phyloP scores from a whole-genome alignment of 2,113 vertebrate genomes.

The Antidorcas marsupialis region DNA sequence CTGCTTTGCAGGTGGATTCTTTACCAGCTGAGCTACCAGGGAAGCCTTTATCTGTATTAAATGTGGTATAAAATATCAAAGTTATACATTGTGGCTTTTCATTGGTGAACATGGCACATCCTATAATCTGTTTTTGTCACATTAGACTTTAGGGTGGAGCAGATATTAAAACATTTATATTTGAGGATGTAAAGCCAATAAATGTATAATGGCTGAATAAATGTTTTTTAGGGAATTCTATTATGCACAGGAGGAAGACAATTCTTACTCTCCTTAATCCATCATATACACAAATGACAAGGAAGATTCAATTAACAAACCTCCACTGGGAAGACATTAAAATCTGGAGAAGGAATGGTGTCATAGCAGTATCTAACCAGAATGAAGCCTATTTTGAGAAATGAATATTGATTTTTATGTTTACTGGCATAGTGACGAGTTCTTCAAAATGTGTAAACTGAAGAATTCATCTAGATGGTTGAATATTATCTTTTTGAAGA shows the following conservation, averaged over 20 bases:
- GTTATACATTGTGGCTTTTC: background rate
- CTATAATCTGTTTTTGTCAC: background rate
- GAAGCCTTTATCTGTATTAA: background rate
- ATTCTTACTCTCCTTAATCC: background rate
- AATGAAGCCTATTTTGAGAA: background rate
- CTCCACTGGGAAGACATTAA: background rate
- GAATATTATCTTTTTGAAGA: background rate
- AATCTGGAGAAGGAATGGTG: background rate
- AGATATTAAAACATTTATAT: background rate
- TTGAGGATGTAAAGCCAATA: background rate
- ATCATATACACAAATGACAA: background rate
- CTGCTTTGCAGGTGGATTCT: background rate
- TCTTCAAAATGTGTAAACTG: background rate
- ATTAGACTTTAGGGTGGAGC: background rate
- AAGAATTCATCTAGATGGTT: background rate
- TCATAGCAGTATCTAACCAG: background rate
- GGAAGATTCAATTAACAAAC: background rate
- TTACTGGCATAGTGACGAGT: background rate
- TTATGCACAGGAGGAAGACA: background rate
- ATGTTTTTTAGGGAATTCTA: background rate
- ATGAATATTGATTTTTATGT: background rate
- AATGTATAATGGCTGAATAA: background rate
- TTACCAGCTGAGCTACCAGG: background rate
- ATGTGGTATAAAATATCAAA: background rate
- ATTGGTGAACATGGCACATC: background rate